These are phyloP conservation scores for Drosophila silvestris DNA, from an alignment of 2,888 invertebrate genomes.

Conservation along the genomic window DNA sequence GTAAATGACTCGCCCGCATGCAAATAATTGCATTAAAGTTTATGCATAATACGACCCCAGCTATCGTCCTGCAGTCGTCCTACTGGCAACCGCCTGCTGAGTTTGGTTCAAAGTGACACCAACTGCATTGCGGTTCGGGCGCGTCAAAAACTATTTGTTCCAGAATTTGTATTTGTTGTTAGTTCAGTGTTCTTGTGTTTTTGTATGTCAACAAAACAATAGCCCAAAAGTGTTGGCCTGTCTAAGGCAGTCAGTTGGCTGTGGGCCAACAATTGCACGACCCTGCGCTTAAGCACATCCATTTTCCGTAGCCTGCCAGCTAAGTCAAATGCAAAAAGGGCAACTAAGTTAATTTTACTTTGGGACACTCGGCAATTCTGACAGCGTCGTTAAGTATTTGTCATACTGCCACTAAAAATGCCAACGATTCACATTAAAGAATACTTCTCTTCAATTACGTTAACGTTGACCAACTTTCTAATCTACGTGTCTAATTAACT, in stretches of 20 bases:
- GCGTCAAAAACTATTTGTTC: slow-evolving; percentile 73
- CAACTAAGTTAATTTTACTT: slow-evolving; percentile 25
- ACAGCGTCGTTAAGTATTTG: neutral
- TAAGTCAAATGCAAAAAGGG: slow-evolving; percentile 35
- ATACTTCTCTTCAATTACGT: slow-evolving; percentile 37
- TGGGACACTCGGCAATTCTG: slow-evolving; percentile 9
- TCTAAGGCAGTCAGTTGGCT: slow-evolving; percentile 65
- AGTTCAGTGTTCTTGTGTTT: slow-evolving; percentile 13
- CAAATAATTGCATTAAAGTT: slow-evolving; percentile 53
- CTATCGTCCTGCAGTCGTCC: slow-evolving; percentile 2
- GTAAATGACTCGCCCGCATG: slow-evolving; percentile 31
- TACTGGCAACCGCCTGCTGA: slow-evolving; percentile 25
- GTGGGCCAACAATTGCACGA: slow-evolving; percentile 53
- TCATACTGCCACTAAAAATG: slow-evolving; percentile 14
- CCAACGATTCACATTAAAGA: slow-evolving; percentile 38
- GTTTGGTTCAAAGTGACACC: slow-evolving; percentile 60
- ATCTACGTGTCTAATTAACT: slow-evolving; percentile 65
- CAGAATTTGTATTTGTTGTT: slow-evolving; percentile 56
- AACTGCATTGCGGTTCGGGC: slow-evolving; percentile 72
- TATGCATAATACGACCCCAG: slow-evolving; percentile 27
- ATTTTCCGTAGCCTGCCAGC: slow-evolving; percentile 38
- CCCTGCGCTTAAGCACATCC: slow-evolving; percentile 43
- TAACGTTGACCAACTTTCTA: slow-evolving; percentile 44
- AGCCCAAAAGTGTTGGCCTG: slow-evolving; percentile 67
- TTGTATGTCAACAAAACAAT: slow-evolving; percentile 61